Percentiles rank a stretch among this genome's conserved stretches.
Conservation (phyloP, 2,113 vertebrate genomes). For the Psittacula cyanocephala region DNA sequence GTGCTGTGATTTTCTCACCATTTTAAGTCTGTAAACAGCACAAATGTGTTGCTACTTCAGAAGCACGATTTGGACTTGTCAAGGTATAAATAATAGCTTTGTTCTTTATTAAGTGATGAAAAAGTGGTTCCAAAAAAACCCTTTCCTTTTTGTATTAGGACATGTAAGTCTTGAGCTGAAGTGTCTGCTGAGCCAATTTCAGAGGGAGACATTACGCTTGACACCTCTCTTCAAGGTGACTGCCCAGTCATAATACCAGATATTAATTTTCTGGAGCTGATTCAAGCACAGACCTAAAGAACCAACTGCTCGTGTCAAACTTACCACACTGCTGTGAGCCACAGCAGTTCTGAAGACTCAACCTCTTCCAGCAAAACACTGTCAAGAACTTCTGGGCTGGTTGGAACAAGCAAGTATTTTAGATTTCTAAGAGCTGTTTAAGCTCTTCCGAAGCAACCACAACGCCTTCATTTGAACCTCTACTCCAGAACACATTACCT, state of each 20-base stretch:
- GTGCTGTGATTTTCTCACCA: not conserved
- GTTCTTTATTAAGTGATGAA: not conserved
- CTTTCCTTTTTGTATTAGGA: not conserved
- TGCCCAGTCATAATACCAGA: not conserved
- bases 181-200: accelerated
- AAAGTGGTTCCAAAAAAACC: not conserved
- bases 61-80: not conserved
- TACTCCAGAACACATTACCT: not conserved
- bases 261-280: not conserved
- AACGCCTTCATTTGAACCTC: not conserved
- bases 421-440: not conserved
- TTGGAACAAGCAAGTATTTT: not conserved
- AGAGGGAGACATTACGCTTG: accelerated
- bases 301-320: not conserved
- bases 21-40: not conserved
- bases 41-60: not conserved
- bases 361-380: not conserved
- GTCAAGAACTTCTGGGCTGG: not conserved
- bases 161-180: not conserved
- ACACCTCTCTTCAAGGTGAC: not conserved
- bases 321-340: not conserved
- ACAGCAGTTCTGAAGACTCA: not conserved
- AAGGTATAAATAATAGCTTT: not conserved
- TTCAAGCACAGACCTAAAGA: not conserved
- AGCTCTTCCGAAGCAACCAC: not conserved